Percentiles rank a stretch among this genome's conserved stretches.
Evolutionary conservation across 1,140 invertebrate genomes (phyloP).

Genomic region (Trinorchestia longiramus): DNA sequence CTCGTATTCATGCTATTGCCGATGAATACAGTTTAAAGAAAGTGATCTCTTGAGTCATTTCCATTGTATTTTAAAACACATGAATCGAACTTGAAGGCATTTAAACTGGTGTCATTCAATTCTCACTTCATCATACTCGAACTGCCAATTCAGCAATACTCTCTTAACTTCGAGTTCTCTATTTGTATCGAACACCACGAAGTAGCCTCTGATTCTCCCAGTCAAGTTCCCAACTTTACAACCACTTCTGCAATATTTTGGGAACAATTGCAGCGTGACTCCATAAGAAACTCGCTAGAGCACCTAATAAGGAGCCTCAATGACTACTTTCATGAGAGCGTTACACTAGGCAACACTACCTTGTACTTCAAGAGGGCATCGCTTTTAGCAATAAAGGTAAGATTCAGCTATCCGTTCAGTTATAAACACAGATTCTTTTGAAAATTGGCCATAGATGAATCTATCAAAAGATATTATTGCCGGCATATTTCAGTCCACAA

Average conservation of each 20-base stretch:
- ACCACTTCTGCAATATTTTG: not conserved
- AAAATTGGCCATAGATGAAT: not conserved
- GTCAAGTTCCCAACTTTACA: not conserved
- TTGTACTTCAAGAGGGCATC: not conserved
- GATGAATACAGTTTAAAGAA: not conserved
- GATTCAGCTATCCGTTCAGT: not conserved
- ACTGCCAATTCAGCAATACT: not conserved
- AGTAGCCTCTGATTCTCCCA: not conserved
- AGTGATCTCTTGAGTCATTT: not conserved
- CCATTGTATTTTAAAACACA: not conserved
- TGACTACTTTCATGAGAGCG: not conserved
- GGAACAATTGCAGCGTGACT: not conserved
- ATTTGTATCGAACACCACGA: not conserved
- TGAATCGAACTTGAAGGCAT: not conserved
- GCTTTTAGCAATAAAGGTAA: not conserved
- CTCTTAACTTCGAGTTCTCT: not conserved
- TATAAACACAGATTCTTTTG: not conserved
- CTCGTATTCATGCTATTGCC: not conserved
- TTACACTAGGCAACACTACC: not conserved
- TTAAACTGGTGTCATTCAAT: not conserved
- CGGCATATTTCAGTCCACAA: not conserved
- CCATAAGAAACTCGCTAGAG: not conserved
- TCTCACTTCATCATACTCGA: not conserved
- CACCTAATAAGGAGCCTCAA: not conserved
- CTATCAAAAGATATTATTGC: not conserved